Base-by-base conservation (phyloP, 2,797 vertebrate species). In the Novumbra hubbsi region DNA sequence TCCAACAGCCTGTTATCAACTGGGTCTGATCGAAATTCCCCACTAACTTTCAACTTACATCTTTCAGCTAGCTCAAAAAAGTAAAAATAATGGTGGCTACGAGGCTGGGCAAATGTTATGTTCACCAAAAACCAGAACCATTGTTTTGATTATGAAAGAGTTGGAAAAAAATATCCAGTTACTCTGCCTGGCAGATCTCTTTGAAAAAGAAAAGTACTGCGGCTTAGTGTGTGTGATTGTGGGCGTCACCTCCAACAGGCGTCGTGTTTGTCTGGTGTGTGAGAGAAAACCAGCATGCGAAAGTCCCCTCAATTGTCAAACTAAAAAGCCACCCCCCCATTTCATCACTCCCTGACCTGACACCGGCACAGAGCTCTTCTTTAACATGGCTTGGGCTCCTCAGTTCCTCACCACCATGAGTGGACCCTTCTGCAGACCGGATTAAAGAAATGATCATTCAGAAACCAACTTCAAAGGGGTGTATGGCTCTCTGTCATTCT, bases 361-460 rank as follows among this genome's bases (percentile, higher is more conserved):
- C 14, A n/a, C 68, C 32, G 11, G 30, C 24, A n/a, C 2, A 1
- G 41, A 45, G 41, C 69, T 79, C 60, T 73, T 78, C 73, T 86
- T 70, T 80, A 49, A 74, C 75, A 85, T 21, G 28, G 71, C 74
- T 55, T 38, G 34, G 68, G n/a, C 82, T 82, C 66, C 74, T 80
- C 72, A n/a, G 70, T 34, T 67, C 1, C 65, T 70, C 81, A 80
- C 50, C 77, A 76, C 55, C 28, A 75, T 78, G 82, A 57, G 80
- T 85, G 73, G 85, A 83, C 70, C 17, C 68, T 52, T 78, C 78
- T 80, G 74, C 73, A 62, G 78, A 82, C 78, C 76, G 77, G 83
- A 92, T 5, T 93, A 89, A 92, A 93, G 92, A 93, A 93, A 92
- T 92, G 88, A 94, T 92, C 88, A 90, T 87, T 71, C 62, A 28